Evolutionary conservation across 2,113 vertebrate genomes (phyloP).

Genomic region (Taurulus bubalis): DNA sequence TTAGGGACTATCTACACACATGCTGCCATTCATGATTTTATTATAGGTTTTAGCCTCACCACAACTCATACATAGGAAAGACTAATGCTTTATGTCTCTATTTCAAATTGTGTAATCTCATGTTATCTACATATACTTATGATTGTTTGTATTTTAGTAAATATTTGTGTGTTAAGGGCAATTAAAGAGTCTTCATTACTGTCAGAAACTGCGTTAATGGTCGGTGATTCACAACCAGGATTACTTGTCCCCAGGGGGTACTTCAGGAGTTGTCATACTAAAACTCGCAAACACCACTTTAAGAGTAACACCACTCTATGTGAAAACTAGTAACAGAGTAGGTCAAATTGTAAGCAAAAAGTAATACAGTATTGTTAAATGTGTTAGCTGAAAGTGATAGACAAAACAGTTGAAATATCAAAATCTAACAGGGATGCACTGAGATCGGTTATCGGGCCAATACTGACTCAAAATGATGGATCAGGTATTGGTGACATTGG

Average conservation of each 20-base stretch:
- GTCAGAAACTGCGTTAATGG: slow-evolving; percentile 24
- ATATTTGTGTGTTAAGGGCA: slow-evolving; percentile 57
- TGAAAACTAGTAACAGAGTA: neutral
- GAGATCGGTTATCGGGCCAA: too few relatives aligned
- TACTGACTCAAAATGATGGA: too few relatives aligned
- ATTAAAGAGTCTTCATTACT: slow-evolving; percentile 32
- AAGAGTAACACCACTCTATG: neutral
- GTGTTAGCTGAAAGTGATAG: neutral
- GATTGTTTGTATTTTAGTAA: neutral
- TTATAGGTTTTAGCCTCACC: slow-evolving; percentile 86
- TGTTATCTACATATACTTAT: neutral
- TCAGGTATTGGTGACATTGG: too few relatives aligned
- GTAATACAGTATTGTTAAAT: neutral
- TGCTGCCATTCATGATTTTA: slow-evolving; percentile 90
- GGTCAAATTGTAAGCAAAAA: neutral
- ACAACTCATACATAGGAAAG: slow-evolving; percentile 61
- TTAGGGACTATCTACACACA: slow-evolving; percentile 84
- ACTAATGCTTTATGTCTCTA: slow-evolving; percentile 69
- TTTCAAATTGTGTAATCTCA: slow-evolving; percentile 77
- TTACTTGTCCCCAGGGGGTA: neutral
- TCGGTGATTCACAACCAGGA: neutral
- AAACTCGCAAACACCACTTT: neutral
- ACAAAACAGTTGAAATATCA: neutral
- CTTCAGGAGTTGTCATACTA: neutral
- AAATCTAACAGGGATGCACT: too few relatives aligned